Evolutionary conservation across 2,113 vertebrate species (phyloP).

Genomic region (Saccopteryx leptura): DNA sequence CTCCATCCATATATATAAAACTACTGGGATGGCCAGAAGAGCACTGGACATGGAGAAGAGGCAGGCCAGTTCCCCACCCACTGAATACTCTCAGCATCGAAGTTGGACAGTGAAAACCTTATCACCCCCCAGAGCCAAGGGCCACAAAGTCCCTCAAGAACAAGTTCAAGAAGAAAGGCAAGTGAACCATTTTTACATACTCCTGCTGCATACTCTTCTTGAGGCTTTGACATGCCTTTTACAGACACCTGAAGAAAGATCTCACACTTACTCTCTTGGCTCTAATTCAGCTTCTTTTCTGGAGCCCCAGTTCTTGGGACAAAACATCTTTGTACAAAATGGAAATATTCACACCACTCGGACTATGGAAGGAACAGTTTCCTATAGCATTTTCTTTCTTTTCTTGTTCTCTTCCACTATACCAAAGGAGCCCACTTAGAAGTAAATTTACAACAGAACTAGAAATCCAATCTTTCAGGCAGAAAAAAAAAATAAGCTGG

Average conservation of each 20-base stretch:
- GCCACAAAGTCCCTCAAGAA: background rate
- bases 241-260: constrained; percentile 3
- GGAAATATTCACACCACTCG: background rate
- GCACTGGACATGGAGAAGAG: background rate
- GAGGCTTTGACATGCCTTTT: background rate
- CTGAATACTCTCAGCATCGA: background rate
- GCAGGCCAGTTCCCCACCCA: background rate
- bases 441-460: constrained; percentile 82
- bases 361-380: background rate
- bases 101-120: background rate
- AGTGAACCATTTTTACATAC: background rate
- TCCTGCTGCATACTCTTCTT: background rate
- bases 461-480: constrained; percentile 72
- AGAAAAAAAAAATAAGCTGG: constrained; percentile 29
- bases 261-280: background rate
- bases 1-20: background rate
- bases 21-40: background rate
- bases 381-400: background rate
- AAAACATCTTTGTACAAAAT: background rate
- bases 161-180: background rate
- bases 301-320: background rate
- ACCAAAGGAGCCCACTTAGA: constrained; percentile 70
- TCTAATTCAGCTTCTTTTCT: constrained; percentile 21
- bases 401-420: background rate
- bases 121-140: background rate